Evolutionary conservation across 2,888 invertebrate species (phyloP).

Genomic region (Thera britannica): DNA sequence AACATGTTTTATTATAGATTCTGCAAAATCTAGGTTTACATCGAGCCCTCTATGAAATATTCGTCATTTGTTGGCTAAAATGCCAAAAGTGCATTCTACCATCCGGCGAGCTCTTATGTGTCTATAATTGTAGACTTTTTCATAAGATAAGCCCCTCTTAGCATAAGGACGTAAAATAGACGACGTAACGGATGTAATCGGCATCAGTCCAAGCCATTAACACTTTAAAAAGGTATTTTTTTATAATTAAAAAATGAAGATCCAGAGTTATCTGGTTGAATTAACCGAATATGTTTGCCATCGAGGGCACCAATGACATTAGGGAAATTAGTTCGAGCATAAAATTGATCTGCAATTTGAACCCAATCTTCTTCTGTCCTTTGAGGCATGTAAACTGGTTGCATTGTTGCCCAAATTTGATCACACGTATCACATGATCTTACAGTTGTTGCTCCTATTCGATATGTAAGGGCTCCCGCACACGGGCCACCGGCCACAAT

Average conservation of each 20-base stretch:
- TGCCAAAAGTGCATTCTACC: slow-evolving; percentile 41
- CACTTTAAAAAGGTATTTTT: slow-evolving; percentile 37
- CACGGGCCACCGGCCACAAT: too few species aligned
- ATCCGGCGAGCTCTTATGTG: slow-evolving; percentile 29
- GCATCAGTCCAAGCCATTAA: slow-evolving; percentile 41
- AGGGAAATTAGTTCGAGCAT: slow-evolving; percentile 28
- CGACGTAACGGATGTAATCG: too few species aligned
- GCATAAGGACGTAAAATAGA: slow-evolving; percentile 26
- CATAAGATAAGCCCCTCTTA: slow-evolving; percentile 18
- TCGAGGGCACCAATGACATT: slow-evolving; percentile 28
- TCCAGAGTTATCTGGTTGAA: slow-evolving; percentile 26
- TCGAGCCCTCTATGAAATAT: slow-evolving; percentile 37
- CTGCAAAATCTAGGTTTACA: slow-evolving; percentile 10
- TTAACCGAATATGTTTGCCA: slow-evolving; percentile 29
- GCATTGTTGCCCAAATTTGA: slow-evolving; percentile 29
- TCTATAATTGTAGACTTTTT: slow-evolving; percentile 41
- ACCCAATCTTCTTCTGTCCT: slow-evolving; percentile 32
- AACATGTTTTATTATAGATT: slow-evolving; percentile 20
- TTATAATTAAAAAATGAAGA: slow-evolving; percentile 39
- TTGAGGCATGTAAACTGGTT: slow-evolving; percentile 28
- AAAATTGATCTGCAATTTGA: slow-evolving; percentile 31
- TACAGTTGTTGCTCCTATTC: slow-evolving; percentile 30
- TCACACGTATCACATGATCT: slow-evolving; percentile 28
- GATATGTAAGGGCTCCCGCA: slow-evolving; percentile 18
- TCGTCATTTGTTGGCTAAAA: slow-evolving; percentile 37